A percentile compares a stretch with the other conserved stretches of the same genome.
Evolutionary conservation across 2,797 vertebrate genomes (phyloP).

Genomic region (Gymnothorax reevesii): DNA sequence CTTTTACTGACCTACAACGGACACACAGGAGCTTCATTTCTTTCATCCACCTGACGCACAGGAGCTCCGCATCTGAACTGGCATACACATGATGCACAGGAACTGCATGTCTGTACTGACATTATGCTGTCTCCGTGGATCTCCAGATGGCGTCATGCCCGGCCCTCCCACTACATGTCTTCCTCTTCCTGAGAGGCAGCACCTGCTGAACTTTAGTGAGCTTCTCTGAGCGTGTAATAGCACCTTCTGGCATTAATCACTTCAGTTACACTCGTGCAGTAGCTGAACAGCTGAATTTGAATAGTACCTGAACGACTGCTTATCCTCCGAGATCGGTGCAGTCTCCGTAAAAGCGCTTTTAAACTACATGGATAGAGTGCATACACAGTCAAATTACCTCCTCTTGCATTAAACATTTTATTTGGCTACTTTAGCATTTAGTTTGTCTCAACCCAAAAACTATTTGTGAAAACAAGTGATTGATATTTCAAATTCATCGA

Average conservation of each 20-base stretch:
- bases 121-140: neutral
- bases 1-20: too few relatives aligned
- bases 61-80: too few relatives aligned
- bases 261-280: neutral
- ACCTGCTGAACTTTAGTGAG: neutral
- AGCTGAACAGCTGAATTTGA: neutral
- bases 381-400: neutral
- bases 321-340: neutral
- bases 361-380: neutral
- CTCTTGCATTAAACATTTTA: neutral
- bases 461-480: neutral
- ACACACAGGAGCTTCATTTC: too few relatives aligned
- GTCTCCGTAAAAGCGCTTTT: neutral
- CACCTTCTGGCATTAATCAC: neutral
- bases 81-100: too few relatives aligned
- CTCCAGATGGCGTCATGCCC: neutral
- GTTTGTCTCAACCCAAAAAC: neutral
- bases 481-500: neutral
- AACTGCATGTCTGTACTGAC: too few relatives aligned
- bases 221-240: neutral
- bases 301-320: neutral
- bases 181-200: neutral
- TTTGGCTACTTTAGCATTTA: neutral
- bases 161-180: neutral
- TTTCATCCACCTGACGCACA: too few relatives aligned